Evolutionary conservation across 2,888 invertebrate species (phyloP).

Genomic region (Andricus quercusramuli): DNA sequence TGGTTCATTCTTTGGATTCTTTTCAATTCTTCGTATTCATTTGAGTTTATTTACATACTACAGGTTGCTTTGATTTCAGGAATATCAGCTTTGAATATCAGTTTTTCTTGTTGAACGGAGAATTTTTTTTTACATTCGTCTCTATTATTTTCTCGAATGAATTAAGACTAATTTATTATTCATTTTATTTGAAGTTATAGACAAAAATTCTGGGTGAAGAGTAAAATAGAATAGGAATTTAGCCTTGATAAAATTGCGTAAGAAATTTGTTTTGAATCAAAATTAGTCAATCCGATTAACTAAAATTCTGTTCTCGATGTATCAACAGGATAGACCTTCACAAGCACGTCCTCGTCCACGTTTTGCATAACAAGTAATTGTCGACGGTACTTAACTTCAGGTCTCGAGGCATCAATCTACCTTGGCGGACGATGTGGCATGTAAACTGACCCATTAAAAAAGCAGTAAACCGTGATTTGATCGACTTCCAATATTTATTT

Average conservation of each 20-base stretch:
- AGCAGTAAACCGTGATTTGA: neutral
- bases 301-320: constrained; percentile 6
- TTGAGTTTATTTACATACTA: no score
- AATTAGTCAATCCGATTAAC: neutral
- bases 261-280: neutral
- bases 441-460: constrained; percentile 28
- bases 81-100: no score
- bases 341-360: constrained; percentile 46
- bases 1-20: no score
- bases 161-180: neutral
- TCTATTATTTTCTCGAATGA: no score
- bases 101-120: no score
- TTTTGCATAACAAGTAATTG: constrained; percentile 56
- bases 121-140: no score
- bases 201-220: constrained; percentile 29
- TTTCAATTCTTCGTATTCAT: no score
- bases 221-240: neutral
- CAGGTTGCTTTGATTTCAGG: no score
- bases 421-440: constrained; percentile 3
- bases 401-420: constrained; percentile 51
- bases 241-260: neutral
- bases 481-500: neutral
- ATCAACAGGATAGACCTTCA: constrained; percentile 12
- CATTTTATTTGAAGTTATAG: neutral
- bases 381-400: constrained; percentile 51